These are phyloP conservation scores for Atherinosoma microstoma DNA, from an alignment of 2,797 vertebrate genomes.

Conservation along the genomic window DNA sequence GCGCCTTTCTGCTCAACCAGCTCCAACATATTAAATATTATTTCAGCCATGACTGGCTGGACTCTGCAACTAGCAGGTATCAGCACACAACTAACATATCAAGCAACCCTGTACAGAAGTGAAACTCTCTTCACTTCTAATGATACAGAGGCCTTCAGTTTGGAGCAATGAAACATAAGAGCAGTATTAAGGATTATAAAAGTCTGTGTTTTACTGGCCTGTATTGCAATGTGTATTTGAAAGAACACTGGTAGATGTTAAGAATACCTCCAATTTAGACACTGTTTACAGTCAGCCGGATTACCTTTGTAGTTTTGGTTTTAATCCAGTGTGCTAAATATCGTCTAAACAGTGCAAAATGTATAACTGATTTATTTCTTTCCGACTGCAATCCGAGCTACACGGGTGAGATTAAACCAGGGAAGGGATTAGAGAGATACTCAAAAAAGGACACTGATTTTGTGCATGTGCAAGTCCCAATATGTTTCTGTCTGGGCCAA, in stretches of 20 bases:
- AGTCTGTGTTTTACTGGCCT: not conserved
- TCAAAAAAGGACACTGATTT: conserved; percentile 3
- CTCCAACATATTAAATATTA: not conserved
- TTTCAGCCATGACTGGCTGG: not conserved
- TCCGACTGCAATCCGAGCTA: not conserved
- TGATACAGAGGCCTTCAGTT: not conserved
- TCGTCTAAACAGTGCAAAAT: conserved; percentile 3
- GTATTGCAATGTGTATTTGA: not conserved
- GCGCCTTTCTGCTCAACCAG: not conserved
- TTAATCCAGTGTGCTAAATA: not conserved
- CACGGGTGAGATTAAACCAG: conserved; percentile 18
- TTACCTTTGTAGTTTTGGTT: conserved; percentile 1
- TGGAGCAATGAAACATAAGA: not conserved
- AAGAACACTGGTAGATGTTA: not conserved
- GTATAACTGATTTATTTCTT: not conserved
- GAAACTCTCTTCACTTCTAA: not conserved
- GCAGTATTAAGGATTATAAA: conserved; percentile 7
- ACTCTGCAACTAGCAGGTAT: conserved; percentile 8
- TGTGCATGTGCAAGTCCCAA: conserved; percentile 13
- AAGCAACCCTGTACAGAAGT: conserved; percentile 2
- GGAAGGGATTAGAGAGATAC: conserved; percentile 12
- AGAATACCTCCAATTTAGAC: not conserved
- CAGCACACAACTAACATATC: conserved; percentile 6
- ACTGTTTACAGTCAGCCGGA: not conserved
- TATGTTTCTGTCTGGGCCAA: conserved; percentile 11